phyloP scores from a whole-genome alignment of 1,140 invertebrate species.

The Scaptomyza pallida region DNA sequence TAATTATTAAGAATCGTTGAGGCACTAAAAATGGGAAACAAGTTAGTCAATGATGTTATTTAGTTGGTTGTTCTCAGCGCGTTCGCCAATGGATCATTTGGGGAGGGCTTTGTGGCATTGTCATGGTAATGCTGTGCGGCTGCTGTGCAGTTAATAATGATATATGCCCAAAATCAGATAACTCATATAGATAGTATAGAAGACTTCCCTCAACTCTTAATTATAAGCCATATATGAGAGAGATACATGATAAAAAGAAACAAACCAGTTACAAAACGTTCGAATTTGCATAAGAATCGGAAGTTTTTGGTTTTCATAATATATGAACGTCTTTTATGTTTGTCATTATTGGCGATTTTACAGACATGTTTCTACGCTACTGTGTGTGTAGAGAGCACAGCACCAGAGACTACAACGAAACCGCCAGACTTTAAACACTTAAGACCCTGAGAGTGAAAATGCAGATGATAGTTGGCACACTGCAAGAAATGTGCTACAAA shows the following conservation, averaged over 20 bases:
- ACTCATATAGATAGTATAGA: slow-evolving; percentile 37
- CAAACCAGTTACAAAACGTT: slow-evolving; percentile 73
- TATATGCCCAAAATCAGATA: slow-evolving; percentile 70
- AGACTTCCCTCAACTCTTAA: slow-evolving; percentile 60
- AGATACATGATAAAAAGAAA: slow-evolving; percentile 1
- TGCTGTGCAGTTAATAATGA: slow-evolving; percentile 61
- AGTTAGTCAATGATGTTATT: slow-evolving; percentile 55
- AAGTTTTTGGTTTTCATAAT: slow-evolving; percentile 34
- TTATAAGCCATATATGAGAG: slow-evolving; percentile 58
- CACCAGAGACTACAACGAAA: neutral
- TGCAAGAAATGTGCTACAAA: neutral
- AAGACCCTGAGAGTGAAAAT: slow-evolving; percentile 40
- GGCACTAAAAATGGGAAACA: neutral
- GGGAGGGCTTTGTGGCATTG: slow-evolving; percentile 61
- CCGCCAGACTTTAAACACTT: slow-evolving; percentile 4
- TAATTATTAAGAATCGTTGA: slow-evolving; percentile 46
- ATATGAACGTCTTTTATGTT: slow-evolving; percentile 83
- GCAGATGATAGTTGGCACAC: slow-evolving; percentile 17
- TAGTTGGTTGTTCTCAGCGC: slow-evolving; percentile 55
- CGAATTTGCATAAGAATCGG: slow-evolving; percentile 74
- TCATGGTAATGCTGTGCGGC: slow-evolving; percentile 59
- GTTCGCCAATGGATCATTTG: slow-evolving; percentile 64
- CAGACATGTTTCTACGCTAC: slow-evolving; percentile 71
- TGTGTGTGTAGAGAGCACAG: slow-evolving; percentile 32
- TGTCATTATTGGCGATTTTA: slow-evolving; percentile 81